Percentiles rank a stretch among this genome's conserved stretches.
Evolutionary conservation across 2,888 invertebrate genomes (phyloP).

Genomic region (Synanthedon tipuliformis): DNA sequence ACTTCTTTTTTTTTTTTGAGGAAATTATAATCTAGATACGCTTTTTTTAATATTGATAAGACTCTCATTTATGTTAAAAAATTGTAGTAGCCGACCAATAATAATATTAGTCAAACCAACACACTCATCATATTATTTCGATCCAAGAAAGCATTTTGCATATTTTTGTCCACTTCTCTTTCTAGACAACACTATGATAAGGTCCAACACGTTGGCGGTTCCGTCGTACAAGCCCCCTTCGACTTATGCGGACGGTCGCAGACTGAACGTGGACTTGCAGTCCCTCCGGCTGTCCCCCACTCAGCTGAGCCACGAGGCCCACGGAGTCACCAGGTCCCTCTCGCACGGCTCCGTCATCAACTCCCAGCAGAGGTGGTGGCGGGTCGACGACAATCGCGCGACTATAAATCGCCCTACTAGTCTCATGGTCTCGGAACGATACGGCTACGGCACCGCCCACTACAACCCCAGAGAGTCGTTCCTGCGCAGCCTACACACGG

Average conservation of each 20-base stretch:
- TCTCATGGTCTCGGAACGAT: conserved; percentile 68
- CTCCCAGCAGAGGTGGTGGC: conserved; percentile 61
- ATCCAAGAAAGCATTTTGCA: neutral
- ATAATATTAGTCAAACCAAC: neutral
- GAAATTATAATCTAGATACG: neutral
- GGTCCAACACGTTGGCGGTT: conserved; percentile 62
- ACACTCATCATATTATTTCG: no score
- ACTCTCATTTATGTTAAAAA: neutral
- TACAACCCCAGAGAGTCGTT: conserved; percentile 52
- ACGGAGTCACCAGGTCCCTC: conserved; percentile 71
- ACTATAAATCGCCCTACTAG: conserved; percentile 70
- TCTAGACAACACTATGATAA: conserved; percentile 65
- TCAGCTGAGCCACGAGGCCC: conserved; percentile 47
- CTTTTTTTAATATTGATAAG: no score
- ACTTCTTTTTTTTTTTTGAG: neutral
- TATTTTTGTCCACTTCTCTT: conserved; percentile 7
- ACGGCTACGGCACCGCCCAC: conserved; percentile 34
- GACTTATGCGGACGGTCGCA: conserved; percentile 43
- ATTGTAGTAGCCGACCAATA: neutral
- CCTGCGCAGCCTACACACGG: conserved; percentile 54
- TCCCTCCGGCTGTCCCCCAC: conserved; percentile 51
- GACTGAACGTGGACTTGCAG: conserved; percentile 48
- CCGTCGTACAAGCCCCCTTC: conserved; percentile 59
- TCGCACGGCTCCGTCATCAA: conserved; percentile 75
- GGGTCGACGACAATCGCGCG: conserved; percentile 53